Conservation (phyloP, 2,888 invertebrate genomes). For the Tineola bisselliella region DNA sequence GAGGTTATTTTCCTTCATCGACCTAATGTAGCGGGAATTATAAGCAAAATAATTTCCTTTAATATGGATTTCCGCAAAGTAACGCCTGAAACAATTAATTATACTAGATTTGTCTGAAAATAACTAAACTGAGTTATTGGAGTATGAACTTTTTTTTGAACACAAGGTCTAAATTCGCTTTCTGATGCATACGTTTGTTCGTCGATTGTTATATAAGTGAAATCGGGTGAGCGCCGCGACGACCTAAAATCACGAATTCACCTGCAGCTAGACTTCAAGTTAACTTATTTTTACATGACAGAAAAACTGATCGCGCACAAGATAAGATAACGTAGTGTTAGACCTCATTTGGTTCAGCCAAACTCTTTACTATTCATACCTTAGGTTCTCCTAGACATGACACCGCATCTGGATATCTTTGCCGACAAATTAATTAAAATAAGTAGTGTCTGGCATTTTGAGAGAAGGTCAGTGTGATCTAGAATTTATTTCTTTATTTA, state of each 20-base stretch:
- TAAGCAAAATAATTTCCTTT: no score
- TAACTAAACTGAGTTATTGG: not conserved
- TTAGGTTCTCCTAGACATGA: no score
- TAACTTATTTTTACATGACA: not conserved
- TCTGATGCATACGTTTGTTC: not conserved
- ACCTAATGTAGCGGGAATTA: no score
- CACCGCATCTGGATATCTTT: no score
- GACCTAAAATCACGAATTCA: not conserved
- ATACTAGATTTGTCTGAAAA: not conserved
- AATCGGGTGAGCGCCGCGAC: not conserved
- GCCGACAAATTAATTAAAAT: no score
- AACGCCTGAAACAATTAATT: not conserved
- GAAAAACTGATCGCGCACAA: not conserved
- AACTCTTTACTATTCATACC: no score
- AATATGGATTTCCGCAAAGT: no score
- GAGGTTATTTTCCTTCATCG: no score
- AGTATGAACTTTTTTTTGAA: not conserved
- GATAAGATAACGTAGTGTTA: not conserved
- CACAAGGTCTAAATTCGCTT: not conserved
- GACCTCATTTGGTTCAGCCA: not conserved
- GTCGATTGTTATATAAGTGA: not conserved
- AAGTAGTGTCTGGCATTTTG: no score
- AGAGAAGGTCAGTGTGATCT: no score
- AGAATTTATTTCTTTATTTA: no score
- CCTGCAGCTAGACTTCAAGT: not conserved